These are phyloP conservation scores for Pelusios castaneus DNA, from an alignment of 2,113 vertebrate genomes.

Conservation along the genomic window DNA sequence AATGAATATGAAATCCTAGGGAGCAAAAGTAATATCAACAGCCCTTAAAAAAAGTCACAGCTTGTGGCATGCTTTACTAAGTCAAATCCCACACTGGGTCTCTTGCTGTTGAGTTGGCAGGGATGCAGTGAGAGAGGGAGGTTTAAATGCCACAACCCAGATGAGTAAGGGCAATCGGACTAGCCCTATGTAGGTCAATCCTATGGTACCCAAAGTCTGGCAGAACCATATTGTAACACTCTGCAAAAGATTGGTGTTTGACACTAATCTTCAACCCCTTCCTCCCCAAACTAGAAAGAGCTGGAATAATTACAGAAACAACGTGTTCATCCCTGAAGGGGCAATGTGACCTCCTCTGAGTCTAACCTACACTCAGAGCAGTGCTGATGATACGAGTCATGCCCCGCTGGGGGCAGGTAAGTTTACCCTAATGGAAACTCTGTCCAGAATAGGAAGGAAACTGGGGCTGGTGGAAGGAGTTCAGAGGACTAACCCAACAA, in stretches of 20 bases:
- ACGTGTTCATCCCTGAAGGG: neutral
- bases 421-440: neutral
- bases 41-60: neutral
- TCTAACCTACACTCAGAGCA: neutral
- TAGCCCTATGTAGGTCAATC: neutral
- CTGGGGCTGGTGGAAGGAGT: neutral
- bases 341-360: neutral
- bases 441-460: neutral
- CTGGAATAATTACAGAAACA: neutral
- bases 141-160: neutral
- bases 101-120: neutral
- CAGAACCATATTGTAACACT: neutral
- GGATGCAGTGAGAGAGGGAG: neutral
- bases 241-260: neutral
- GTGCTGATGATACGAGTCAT: neutral
- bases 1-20: neutral
- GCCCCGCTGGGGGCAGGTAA: neutral
- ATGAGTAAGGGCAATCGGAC: neutral
- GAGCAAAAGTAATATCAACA: neutral
- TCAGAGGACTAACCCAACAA: neutral
- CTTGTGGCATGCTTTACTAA: neutral
- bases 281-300: neutral
- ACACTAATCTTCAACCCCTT: neutral
- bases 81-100: neutral
- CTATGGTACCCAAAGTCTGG: neutral